phyloP scores from a whole-genome alignment of 2,888 invertebrate species.

The Hylaea fasciaria region DNA sequence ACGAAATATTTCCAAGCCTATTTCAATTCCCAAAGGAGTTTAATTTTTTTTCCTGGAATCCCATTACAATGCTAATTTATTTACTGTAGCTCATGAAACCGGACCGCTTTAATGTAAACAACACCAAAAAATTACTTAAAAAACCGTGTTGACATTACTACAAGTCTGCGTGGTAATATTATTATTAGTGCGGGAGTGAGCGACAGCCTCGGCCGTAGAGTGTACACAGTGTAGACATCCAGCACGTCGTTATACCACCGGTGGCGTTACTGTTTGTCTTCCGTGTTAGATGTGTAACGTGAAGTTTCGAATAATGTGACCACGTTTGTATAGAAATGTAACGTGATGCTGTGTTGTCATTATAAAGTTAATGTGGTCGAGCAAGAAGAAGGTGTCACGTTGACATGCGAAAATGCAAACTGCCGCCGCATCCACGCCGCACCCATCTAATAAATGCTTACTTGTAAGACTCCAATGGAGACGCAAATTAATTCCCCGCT shows the following conservation, averaged over 20 bases:
- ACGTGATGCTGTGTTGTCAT: too few relatives aligned
- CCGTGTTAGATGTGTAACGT: not conserved
- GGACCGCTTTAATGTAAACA: not conserved
- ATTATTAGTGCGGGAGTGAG: not conserved
- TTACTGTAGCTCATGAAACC: not conserved
- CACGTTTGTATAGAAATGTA: too few relatives aligned
- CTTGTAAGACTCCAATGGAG: not conserved
- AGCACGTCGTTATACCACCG: not conserved
- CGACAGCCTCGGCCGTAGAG: not conserved
- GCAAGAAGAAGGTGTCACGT: too few relatives aligned
- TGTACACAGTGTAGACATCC: not conserved
- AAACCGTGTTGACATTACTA: not conserved
- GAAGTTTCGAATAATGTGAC: not conserved
- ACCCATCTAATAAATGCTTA: too few relatives aligned
- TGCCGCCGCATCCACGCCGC: too few relatives aligned
- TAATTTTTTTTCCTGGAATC: not conserved
- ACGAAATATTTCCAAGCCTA: not conserved
- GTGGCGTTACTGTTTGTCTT: not conserved
- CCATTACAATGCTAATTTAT: constrained; percentile 4
- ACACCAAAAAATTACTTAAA: not conserved
- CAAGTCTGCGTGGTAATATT: not conserved
- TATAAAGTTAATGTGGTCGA: too few relatives aligned
- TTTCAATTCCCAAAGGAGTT: not conserved
- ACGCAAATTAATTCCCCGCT: not conserved
- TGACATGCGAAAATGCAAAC: too few relatives aligned